These are phyloP conservation scores for Scytalopus superciliaris DNA, from an alignment of 2,113 vertebrate genomes.

Conservation along the genomic window DNA sequence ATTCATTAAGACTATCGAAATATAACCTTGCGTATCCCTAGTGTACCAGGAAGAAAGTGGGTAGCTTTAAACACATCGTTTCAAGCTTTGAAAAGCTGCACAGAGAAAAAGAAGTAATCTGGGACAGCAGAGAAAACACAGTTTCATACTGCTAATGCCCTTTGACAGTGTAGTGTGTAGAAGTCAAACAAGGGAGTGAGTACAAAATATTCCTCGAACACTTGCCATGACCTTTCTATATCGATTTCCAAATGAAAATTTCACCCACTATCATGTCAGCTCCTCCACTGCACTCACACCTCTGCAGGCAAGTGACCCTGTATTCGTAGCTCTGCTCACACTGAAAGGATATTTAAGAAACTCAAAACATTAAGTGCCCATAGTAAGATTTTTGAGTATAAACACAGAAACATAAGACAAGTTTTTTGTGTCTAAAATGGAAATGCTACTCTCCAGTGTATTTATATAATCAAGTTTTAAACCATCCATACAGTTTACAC, in stretches of 20 bases:
- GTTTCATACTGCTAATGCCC: not conserved
- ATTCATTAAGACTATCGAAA: constrained; percentile 43
- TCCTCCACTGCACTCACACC: not conserved
- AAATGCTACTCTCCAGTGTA: not conserved
- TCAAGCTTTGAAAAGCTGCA: not conserved
- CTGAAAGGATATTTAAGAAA: not conserved
- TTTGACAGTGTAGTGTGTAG: not conserved
- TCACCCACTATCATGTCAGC: not conserved
- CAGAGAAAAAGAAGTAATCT: not conserved
- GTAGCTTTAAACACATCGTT: not conserved
- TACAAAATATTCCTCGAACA: constrained; percentile 11
- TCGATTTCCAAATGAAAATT: constrained; percentile 30
- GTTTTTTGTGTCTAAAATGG: not conserved
- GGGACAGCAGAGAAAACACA: not conserved
- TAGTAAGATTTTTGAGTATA: not conserved
- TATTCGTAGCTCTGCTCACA: not conserved
- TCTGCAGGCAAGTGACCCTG: not conserved
- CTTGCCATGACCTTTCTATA: not conserved
- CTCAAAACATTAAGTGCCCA: not conserved
- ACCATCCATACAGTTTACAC: not conserved
- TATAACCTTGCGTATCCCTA: not conserved
- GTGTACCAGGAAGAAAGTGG: constrained; percentile 13
- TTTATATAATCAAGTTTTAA: not conserved
- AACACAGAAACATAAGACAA: not conserved
- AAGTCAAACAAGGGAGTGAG: not conserved